Evolutionary conservation across 2,888 invertebrate species (phyloP).

Genomic region (Amiota minor): DNA sequence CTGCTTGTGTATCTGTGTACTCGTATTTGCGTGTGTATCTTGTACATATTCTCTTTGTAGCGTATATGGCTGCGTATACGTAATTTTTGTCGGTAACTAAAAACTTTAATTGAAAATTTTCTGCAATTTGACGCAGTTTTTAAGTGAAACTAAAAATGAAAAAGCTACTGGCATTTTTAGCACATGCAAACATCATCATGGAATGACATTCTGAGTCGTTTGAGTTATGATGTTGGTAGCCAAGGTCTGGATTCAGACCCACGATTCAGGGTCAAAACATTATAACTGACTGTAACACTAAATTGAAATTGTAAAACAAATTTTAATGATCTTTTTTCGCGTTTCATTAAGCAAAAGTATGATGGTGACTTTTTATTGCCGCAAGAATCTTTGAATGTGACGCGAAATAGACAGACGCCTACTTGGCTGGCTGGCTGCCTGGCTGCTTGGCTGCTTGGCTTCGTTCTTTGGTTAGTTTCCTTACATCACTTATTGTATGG

Average conservation of each 20-base stretch:
- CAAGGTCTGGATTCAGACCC: too few species aligned
- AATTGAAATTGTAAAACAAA: too few species aligned
- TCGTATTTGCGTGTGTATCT: constrained; percentile 16
- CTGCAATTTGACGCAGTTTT: constrained; percentile 1
- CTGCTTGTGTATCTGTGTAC: neutral
- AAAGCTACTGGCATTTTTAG: neutral
- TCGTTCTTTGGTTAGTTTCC: constrained; percentile 24
- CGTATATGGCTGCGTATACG: constrained; percentile 37
- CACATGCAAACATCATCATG: neutral
- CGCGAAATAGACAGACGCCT: neutral
- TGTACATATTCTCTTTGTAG: constrained; percentile 3
- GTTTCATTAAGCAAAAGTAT: constrained; percentile 11
- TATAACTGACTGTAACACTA: too few species aligned
- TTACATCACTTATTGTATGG: too few species aligned
- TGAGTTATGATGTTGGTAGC: neutral
- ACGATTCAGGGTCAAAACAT: too few species aligned
- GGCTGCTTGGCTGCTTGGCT: neutral
- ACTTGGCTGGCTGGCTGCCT: neutral
- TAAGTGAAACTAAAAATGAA: neutral
- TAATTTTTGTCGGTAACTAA: constrained; percentile 24
- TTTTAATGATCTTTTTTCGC: neutral
- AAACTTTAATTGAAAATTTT: constrained; percentile 1
- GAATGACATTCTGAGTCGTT: neutral
- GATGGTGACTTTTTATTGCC: too few species aligned
- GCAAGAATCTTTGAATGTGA: neutral